Percentiles rank a stretch among this genome's conserved stretches.
These are phyloP conservation scores for Drosophila kepulauana DNA, from an alignment of 1,140 invertebrate species.

Conservation along the genomic window DNA sequence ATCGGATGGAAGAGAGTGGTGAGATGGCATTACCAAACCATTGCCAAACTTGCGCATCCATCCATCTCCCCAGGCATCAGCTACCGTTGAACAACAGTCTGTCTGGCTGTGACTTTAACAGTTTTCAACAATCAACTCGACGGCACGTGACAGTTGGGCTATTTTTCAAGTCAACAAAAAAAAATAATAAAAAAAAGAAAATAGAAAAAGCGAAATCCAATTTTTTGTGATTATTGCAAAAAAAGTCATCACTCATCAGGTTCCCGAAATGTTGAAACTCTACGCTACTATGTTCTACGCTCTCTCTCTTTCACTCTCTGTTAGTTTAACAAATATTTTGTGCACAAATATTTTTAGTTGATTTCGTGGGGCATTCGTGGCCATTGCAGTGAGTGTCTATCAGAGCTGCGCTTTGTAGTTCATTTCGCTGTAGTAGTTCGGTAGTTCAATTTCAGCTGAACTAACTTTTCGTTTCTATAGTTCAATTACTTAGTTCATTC, in stretches of 20 bases:
- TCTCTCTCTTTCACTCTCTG: neutral
- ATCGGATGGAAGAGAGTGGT: neutral
- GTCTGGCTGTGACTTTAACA: conserved; percentile 50
- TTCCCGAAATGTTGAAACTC: neutral
- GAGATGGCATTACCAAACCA: no score
- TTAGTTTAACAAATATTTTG: conserved; percentile 62
- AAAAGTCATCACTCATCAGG: conserved; percentile 26
- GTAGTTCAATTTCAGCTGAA: no score
- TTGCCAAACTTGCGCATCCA: neutral
- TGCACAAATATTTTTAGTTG: conserved; percentile 45
- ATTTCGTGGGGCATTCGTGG: conserved; percentile 25
- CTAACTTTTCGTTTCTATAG: no score
- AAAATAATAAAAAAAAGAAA: conserved; percentile 4
- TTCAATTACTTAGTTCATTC: no score
- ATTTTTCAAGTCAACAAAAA: conserved; percentile 65
- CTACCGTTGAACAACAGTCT: neutral
- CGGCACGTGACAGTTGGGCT: conserved; percentile 71
- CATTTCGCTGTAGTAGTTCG: no score
- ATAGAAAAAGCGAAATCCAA: conserved; percentile 50
- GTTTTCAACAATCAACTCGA: conserved; percentile 51
- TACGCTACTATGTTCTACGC: neutral
- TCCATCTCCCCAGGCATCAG: neutral
- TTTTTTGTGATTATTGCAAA: conserved; percentile 73
- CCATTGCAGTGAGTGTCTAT: no score
- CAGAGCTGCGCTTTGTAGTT: no score